Evolutionary conservation across 2,113 vertebrate species (phyloP), one percentile per base, ranked within the genome.

Genomic region (Nannospalax galili): DNA sequence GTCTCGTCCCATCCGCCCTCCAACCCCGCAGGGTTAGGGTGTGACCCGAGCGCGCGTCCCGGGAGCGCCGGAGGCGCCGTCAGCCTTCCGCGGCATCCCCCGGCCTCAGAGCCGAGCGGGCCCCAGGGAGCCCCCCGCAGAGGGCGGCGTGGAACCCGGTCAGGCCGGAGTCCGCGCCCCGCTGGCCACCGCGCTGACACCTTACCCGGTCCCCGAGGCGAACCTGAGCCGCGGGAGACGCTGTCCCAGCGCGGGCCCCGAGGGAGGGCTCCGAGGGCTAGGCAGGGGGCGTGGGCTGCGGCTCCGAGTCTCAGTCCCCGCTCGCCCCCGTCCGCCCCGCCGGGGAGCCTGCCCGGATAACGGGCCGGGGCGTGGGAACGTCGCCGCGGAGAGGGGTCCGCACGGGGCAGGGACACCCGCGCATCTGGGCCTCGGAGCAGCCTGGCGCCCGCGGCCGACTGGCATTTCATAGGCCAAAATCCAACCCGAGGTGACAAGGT

Each of bases 181-280:
- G 95, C 95, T 4, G 78, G 91, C 91, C 16, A 86, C 93, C 40
- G 28, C 11, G 58, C 84, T 67, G 97, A 97, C 97, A 97, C 92
- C 96, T 93, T 93, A 96, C 82, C 96, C 90, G 11, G 80, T 78
- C 70, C 75, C 79, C 0, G 19, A 79, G 11, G 87, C 67, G 84
- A 96, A 96, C 95, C 93, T 93, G 96, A 97, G 95, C 94, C 28
- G 42, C 80, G 14, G 48, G 69, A 69, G 48, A 73, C 91, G 32
- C 62, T 30, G 26, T 19, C 65, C 92, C 2, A 30, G 84, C 95
- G 90, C 58, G 48, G 93, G 94, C 26, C 86, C 93, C 77, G 2
- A 37, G 15, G 95, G 89, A 73, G 48, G 91, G 70, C 64, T 73
- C 91, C 58, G 84, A 0, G 6, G 60, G 79, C 64, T 0, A 19